These are phyloP conservation scores for Ammodramus savannarum DNA, from an alignment of 2,113 vertebrate genomes.

Conservation along the genomic window DNA sequence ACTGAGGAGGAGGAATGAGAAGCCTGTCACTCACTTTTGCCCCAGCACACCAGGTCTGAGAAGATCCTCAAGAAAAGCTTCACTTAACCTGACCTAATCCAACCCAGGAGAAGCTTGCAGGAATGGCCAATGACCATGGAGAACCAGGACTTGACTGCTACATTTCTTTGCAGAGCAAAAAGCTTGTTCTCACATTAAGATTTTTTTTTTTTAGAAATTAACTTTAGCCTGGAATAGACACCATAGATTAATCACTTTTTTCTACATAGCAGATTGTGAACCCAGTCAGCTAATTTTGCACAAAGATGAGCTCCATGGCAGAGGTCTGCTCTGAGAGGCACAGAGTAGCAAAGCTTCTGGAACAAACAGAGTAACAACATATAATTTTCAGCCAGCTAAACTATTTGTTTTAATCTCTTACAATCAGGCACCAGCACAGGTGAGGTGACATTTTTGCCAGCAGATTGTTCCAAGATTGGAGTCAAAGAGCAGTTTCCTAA, in stretches of 20 bases:
- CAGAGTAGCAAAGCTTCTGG: not conserved
- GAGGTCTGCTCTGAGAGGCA: not conserved
- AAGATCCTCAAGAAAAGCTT: not conserved
- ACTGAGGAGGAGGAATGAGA: not conserved
- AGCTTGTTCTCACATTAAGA: not conserved
- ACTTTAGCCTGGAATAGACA: not conserved
- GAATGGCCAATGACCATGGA: not conserved
- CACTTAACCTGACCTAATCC: not conserved
- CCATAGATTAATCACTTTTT: not conserved
- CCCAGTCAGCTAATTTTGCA: not conserved
- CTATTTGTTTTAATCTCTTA: not conserved
- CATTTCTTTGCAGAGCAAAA: not conserved
- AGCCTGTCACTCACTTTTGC: not conserved
- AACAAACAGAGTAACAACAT: not conserved
- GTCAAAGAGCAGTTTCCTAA: not conserved
- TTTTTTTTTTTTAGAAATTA: not conserved
- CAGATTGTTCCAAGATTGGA: not conserved
- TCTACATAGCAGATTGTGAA: not conserved
- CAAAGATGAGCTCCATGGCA: not conserved
- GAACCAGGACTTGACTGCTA: not conserved
- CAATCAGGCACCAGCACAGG: not conserved
- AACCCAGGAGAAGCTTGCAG: not conserved
- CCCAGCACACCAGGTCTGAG: not conserved
- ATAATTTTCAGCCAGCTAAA: not conserved
- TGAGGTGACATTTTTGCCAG: not conserved